Evolutionary conservation across 2,888 invertebrate genomes (phyloP).

Genomic region (Podabrus alpinus): DNA sequence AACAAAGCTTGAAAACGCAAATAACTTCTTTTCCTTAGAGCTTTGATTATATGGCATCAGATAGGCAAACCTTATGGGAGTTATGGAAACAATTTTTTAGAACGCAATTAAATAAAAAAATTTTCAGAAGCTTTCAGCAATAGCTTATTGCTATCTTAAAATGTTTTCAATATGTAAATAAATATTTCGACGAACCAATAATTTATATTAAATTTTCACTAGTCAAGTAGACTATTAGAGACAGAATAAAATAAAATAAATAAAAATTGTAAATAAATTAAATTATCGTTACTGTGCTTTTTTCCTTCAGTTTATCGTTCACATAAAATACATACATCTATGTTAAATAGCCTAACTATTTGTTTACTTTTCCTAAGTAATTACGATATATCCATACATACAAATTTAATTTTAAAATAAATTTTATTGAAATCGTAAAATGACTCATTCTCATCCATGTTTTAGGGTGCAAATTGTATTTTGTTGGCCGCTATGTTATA

Average conservation of each 20-base stretch:
- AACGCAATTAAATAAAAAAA: too few relatives aligned
- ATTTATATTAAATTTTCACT: not conserved
- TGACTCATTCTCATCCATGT: not conserved
- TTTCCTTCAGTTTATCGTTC: not conserved
- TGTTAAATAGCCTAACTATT: too few relatives aligned
- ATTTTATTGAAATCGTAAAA: not conserved
- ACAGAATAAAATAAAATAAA: not conserved
- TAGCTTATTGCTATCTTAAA: too few relatives aligned
- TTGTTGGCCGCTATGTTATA: slow-evolving; percentile 8
- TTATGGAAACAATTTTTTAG: too few relatives aligned
- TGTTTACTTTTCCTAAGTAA: not conserved
- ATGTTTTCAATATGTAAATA: too few relatives aligned
- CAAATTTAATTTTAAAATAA: not conserved
- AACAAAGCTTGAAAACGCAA: not conserved
- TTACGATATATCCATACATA: not conserved
- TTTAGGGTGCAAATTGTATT: not conserved
- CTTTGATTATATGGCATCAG: too few relatives aligned
- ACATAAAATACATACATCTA: too few relatives aligned
- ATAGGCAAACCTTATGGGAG: too few relatives aligned
- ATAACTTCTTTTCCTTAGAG: not conserved
- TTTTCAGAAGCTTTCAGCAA: not conserved
- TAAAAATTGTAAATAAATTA: not conserved
- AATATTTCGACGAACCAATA: not conserved
- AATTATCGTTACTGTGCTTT: not conserved
- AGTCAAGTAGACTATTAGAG: not conserved